Evolutionary conservation across 2,113 vertebrate genomes (phyloP), one percentile per base, ranked within the genome.

Genomic region (Craseonycteris thonglongyai): DNA sequence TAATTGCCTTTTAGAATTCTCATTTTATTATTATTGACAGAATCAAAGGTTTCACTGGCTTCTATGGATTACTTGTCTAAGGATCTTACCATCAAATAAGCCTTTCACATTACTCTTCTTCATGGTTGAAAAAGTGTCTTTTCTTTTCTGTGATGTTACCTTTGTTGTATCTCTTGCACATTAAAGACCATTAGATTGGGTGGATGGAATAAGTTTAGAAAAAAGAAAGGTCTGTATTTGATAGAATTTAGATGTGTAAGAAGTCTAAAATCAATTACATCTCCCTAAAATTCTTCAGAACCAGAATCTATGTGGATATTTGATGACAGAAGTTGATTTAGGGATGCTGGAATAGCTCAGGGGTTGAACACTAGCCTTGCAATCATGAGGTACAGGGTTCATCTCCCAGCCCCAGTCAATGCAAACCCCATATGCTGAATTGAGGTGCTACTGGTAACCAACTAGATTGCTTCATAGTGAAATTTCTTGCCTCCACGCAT

Each of bases 251-350:
- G 30, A 72, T 93, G 19, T 95, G n/a, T 45, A 79, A 71, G 38
- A 86, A 93, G 80, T 92, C 26, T 58, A 91, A 95, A 97, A 89
- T 93, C 61, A 95, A 83, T 95, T 93, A 79, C 45, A 93, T 8
- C 56, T 63, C 82, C 72, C 83, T 72, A 93, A 94, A 51, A 16
- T 51, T 51, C 49, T 16, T 18, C 89, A 87, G 24, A 38, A 75
- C 0, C 21, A 58, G 14, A 88, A 30, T n/a, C 63, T 89, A 61
- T 69, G 63, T 86, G 58, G 19, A 78, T 89, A 91, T 89, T 68
- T 91, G 49, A 93, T 89, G 83, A 68, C 26, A 89, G 81, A 93
- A 95, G 88, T 0, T 78, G 56, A 93, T n/a, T n/a, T n/a, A n/a
- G n/a, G n/a, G n/a, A n/a, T n/a, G n/a, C n/a, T n/a, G n/a, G n/a